Percentiles rank a stretch among this genome's conserved stretches.
Evolutionary conservation across 2,113 vertebrate genomes (phyloP).

Genomic region (Pelodiscus sinensis): DNA sequence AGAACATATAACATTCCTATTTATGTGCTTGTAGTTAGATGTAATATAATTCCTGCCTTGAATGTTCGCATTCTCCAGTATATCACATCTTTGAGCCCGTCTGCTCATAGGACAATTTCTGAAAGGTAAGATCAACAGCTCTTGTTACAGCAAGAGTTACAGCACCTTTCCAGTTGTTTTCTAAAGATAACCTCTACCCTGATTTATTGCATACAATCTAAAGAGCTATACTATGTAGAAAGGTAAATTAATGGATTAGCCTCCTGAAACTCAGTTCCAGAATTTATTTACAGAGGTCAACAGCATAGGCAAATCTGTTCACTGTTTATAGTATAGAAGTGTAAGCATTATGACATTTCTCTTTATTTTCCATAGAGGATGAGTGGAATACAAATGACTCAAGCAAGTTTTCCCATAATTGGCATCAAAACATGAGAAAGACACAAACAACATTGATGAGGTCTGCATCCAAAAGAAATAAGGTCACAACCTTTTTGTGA

Average conservation of each 20-base stretch:
- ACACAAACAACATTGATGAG: not conserved
- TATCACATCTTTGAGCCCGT: not conserved
- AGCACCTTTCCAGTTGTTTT: constrained; percentile 2
- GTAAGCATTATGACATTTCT: not conserved
- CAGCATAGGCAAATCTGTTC: not conserved
- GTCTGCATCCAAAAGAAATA: not conserved
- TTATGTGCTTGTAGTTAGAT: constrained; percentile 22
- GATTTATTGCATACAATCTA: not conserved
- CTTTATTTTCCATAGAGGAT: not conserved
- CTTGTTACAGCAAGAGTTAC: not conserved
- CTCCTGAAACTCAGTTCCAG: constrained; percentile 3
- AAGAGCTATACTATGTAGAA: not conserved
- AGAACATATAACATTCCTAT: constrained; percentile 39
- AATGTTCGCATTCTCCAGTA: not conserved
- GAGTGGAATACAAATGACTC: not conserved
- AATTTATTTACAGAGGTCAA: not conserved
- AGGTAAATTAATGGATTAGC: not conserved
- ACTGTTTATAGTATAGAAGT: not conserved
- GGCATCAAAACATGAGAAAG: not conserved
- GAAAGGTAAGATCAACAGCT: not conserved
- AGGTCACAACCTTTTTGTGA: not conserved
- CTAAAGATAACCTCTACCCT: not conserved
- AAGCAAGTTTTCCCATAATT: not conserved
- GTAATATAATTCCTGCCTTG: constrained; percentile 13
- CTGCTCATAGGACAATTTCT: not conserved